phyloP scores from a whole-genome alignment of 2,888 invertebrate genomes.

The Mimachlamys varia region DNA sequence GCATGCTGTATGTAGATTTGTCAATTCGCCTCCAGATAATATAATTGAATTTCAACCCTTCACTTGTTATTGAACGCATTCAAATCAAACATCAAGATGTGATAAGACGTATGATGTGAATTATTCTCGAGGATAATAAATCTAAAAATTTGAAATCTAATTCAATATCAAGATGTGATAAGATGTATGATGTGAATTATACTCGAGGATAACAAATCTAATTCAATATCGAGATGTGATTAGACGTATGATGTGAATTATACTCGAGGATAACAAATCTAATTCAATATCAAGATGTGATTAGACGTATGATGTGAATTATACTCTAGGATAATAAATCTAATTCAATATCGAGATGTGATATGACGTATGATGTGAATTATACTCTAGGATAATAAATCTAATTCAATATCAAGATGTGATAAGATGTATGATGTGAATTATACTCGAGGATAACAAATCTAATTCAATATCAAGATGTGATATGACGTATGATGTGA shows the following conservation, averaged over 20 bases:
- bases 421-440: background rate
- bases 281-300: background rate
- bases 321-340: no score
- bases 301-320: no score
- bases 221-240: no score
- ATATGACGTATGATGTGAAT: background rate
- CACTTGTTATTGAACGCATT: background rate
- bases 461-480: no score
- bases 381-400: no score
- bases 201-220: background rate
- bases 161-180: background rate
- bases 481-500: no score
- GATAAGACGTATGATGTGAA: background rate
- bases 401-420: background rate
- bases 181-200: background rate
- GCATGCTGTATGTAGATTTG: background rate
- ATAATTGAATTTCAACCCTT: background rate
- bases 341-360: background rate
- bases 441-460: background rate
- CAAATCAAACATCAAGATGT: background rate
- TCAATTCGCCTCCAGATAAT: background rate
- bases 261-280: no score
- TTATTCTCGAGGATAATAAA: no score
- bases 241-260: no score
- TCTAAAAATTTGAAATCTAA: no score